Evolutionary conservation across 2,888 invertebrate species (phyloP).

Genomic region (Schrankia costaestrigalis): DNA sequence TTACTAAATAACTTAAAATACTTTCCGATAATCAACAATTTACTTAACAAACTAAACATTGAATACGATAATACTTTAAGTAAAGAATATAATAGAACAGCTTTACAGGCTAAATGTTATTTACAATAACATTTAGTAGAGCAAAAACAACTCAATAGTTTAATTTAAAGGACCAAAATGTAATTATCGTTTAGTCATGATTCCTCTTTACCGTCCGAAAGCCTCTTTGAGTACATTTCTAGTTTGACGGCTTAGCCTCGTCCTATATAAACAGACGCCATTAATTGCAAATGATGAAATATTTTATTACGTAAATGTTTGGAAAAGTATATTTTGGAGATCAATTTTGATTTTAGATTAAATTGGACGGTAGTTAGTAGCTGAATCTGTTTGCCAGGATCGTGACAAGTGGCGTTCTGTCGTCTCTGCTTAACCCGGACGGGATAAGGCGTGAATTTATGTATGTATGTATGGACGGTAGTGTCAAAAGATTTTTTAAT

Average conservation of each 20-base stretch:
- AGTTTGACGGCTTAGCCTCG: conserved; percentile 12
- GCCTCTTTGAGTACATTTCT: conserved; percentile 9
- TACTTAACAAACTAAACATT: no score
- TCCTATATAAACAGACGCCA: conserved; percentile 19
- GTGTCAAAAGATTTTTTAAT: no score
- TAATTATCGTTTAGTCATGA: conserved; percentile 15
- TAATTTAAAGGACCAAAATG: conserved; percentile 4
- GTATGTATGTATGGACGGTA: no score
- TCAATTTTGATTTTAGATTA: background rate
- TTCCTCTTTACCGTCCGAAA: conserved; percentile 8
- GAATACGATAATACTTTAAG: background rate
- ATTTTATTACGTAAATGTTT: conserved; percentile 16
- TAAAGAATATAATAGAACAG: background rate
- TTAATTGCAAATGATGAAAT: conserved; percentile 17
- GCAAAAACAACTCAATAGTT: background rate
- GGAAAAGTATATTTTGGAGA: conserved; percentile 5
- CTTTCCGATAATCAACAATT: no score
- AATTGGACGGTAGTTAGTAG: background rate
- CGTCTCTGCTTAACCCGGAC: no score
- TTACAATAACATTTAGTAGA: background rate
- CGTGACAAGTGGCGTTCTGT: no score
- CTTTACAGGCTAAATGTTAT: no score
- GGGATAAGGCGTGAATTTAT: no score
- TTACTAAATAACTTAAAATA: no score
- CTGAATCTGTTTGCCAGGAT: no score